A percentile compares a stretch with the other conserved stretches of the same genome.
phyloP scores from a whole-genome alignment of 2,113 vertebrate species.

The Leptobrachium ailaonicum region DNA sequence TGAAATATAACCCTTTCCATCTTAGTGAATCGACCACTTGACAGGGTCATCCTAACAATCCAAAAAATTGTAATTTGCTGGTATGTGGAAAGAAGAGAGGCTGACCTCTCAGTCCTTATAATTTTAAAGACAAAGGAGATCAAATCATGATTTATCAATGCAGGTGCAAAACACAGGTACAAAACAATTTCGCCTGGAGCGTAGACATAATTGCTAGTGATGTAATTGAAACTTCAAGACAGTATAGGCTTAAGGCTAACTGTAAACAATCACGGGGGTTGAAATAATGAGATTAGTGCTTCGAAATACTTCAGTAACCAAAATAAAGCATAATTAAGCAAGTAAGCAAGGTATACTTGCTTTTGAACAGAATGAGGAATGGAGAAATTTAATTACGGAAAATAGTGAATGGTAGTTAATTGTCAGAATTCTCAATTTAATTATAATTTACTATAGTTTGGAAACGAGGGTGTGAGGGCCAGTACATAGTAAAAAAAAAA shows the following conservation, averaged over 20 bases:
- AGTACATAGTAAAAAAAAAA: no score
- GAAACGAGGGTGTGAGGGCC: no score
- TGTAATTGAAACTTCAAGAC: slow-evolving; percentile 41
- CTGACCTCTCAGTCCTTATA: slow-evolving; percentile 25
- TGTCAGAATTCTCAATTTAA: neutral
- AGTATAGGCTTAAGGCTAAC: slow-evolving; percentile 26
- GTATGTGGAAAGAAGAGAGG: slow-evolving; percentile 26
- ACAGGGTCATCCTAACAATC: slow-evolving; percentile 37
- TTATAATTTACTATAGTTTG: neutral
- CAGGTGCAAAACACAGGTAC: slow-evolving; percentile 40
- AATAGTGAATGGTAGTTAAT: neutral
- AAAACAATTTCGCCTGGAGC: slow-evolving; percentile 32
- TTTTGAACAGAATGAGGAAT: neutral
- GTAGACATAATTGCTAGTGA: slow-evolving; percentile 33
- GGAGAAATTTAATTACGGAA: neutral
- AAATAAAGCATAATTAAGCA: slow-evolving; percentile 1
- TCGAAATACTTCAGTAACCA: slow-evolving; percentile 1
- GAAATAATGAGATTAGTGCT: slow-evolving; percentile 29
- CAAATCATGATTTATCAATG: slow-evolving; percentile 44
- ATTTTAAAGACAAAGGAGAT: slow-evolving; percentile 36
- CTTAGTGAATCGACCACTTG: slow-evolving; percentile 25
- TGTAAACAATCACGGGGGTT: slow-evolving; percentile 23
- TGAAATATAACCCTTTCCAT: slow-evolving; percentile 22
- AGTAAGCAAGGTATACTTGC: neutral
- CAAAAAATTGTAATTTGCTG: slow-evolving; percentile 24